Percentiles rank a stretch among this genome's conserved stretches.
Evolutionary conservation across 2,113 vertebrate species (phyloP).

Genomic region (Heterocephalus glaber): DNA sequence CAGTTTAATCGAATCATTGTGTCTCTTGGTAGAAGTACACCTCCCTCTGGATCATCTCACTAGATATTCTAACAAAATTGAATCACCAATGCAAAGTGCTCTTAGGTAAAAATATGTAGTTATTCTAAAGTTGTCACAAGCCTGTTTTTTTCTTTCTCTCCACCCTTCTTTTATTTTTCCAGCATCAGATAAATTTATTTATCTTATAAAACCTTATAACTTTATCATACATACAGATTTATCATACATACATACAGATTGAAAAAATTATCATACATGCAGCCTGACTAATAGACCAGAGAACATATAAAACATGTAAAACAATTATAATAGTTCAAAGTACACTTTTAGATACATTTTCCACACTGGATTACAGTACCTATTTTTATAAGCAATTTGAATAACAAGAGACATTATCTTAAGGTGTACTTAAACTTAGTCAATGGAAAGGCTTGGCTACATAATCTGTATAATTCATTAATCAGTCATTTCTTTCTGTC

Average conservation of each 20-base stretch:
- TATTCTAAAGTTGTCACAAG: constrained; percentile 16
- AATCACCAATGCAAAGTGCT: constrained; percentile 23
- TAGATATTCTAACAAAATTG: constrained; percentile 21
- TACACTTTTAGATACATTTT: neutral
- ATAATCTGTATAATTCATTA: neutral
- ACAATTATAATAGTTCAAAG: neutral
- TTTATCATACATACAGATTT: neutral
- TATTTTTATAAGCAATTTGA: neutral
- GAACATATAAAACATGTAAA: neutral
- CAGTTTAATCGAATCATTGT: neutral
- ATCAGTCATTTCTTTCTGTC: neutral
- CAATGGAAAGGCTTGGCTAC: neutral
- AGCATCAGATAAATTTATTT: neutral
- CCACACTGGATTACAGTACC: neutral
- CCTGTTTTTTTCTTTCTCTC: neutral
- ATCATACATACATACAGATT: neutral
- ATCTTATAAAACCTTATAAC: neutral
- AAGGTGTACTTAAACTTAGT: neutral
- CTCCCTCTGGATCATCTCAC: neutral
- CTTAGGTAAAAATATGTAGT: neutral
- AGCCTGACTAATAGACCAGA: neutral
- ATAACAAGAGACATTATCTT: neutral
- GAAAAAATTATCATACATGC: neutral
- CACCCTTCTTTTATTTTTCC: neutral
- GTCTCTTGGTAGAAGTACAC: neutral